Evolutionary conservation across 1,140 invertebrate genomes (phyloP).

Genomic region (Stenopsyche tienmushanensis): DNA sequence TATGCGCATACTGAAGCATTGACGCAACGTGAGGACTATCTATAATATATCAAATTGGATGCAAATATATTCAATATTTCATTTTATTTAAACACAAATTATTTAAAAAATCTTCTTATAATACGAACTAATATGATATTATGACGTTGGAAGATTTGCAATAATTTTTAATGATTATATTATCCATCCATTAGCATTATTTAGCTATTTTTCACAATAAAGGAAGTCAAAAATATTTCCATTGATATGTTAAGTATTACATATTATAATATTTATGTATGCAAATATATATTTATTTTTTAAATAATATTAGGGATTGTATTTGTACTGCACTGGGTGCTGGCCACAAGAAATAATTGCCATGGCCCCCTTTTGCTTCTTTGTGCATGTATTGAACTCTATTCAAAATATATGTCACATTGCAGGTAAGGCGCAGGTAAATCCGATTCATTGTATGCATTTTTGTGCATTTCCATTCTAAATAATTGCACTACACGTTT

Average conservation of each 20-base stretch:
- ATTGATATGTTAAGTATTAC: too few relatives aligned
- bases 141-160: too few relatives aligned
- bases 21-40: neutral
- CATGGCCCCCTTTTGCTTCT: slow-evolving; percentile 34
- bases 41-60: neutral
- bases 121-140: too few relatives aligned
- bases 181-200: too few relatives aligned
- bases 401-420: slow-evolving; percentile 40
- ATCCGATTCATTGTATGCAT: neutral
- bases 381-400: slow-evolving; percentile 22
- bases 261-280: too few relatives aligned
- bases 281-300: too few relatives aligned
- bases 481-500: neutral
- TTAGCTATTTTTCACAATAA: too few relatives aligned
- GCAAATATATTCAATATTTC: neutral
- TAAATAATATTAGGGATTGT: too few relatives aligned
- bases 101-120: too few relatives aligned
- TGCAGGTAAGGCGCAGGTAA: slow-evolving; percentile 21
- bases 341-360: slow-evolving; percentile 39
- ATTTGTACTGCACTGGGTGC: slow-evolving; percentile 13
- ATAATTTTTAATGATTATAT: too few relatives aligned
- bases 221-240: too few relatives aligned
- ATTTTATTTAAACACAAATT: neutral
- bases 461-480: slow-evolving; percentile 4
- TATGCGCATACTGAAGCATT: slow-evolving; percentile 15